Evolutionary conservation across 1,140 invertebrate genomes (phyloP).

Genomic region (Leptonema lineaticorne): DNA sequence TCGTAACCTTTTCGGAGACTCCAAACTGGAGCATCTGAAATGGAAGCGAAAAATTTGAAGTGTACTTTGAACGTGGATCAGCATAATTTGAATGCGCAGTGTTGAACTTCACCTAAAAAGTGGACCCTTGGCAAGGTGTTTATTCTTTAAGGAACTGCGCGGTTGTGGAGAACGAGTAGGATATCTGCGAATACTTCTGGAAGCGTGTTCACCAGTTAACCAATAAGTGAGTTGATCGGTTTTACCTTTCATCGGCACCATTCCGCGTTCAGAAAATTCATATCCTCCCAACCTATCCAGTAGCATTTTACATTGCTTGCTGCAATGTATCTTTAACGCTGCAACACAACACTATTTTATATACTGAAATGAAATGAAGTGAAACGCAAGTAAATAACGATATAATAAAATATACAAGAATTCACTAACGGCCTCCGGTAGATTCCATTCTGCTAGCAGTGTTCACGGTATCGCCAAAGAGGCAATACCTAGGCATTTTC

Average conservation of each 20-base stretch:
- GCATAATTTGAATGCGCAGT: too few species aligned
- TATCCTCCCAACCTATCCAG: constrained; percentile 88
- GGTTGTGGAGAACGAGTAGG: constrained; percentile 47
- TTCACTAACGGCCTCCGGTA: constrained; percentile 73
- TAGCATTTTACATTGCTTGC: constrained; percentile 76
- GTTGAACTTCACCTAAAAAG: constrained; percentile 52
- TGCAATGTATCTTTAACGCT: constrained; percentile 90
- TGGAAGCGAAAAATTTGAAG: background rate
- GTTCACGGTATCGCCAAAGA: constrained; percentile 88
- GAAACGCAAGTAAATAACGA: background rate
- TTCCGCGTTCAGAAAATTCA: constrained; percentile 71
- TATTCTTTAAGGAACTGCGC: constrained; percentile 67
- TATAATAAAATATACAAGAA: background rate
- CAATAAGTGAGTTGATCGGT: constrained; percentile 84
- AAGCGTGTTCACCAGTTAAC: constrained; percentile 74
- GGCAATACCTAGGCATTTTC: constrained; percentile 88
- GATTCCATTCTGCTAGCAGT: constrained; percentile 95
- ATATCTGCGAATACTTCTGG: constrained; percentile 48
- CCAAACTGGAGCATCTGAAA: constrained; percentile 69
- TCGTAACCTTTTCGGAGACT: constrained; percentile 75
- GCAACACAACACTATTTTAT: constrained; percentile 33
- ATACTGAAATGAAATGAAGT: too few species aligned
- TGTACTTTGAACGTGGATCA: background rate
- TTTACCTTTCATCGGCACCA: constrained; percentile 85
- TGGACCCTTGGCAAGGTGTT: constrained; percentile 49